These are phyloP conservation scores for Sebastes steindachneri DNA, from an alignment of 2,797 vertebrate species.

Conservation along the genomic window DNA sequence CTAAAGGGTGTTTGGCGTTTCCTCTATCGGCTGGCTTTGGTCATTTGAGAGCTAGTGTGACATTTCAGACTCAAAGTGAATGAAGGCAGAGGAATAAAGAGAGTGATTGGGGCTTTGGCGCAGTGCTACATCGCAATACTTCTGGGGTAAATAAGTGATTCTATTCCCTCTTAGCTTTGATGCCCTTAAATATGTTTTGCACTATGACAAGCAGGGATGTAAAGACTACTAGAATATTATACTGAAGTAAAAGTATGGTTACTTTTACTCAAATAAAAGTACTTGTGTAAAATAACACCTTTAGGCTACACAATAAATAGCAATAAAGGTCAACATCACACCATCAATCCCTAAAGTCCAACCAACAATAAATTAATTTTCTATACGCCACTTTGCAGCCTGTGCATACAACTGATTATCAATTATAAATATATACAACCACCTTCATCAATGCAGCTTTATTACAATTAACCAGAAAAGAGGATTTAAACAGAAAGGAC, in stretches of 20 bases:
- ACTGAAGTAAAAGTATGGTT: neutral
- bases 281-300: neutral
- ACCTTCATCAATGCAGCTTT: neutral
- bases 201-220: neutral
- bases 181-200: slow-evolving; percentile 10
- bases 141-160: slow-evolving; percentile 30
- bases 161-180: neutral
- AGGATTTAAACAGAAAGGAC: neutral
- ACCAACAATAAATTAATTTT: neutral
- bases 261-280: neutral
- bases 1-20: slow-evolving; percentile 16
- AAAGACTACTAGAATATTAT: neutral
- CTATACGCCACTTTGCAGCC: neutral
- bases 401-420: neutral
- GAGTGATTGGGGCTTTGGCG: neutral
- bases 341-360: neutral
- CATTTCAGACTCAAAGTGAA: slow-evolving; percentile 31
- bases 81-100: slow-evolving; percentile 26
- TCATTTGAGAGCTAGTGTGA: slow-evolving; percentile 37
- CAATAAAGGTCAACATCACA: neutral
- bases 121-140: neutral
- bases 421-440: neutral
- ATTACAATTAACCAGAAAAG: neutral
- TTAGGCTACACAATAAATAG: neutral
- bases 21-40: neutral